These are phyloP conservation scores for Cephus nigrinus DNA, from an alignment of 2,888 invertebrate species.

Conservation along the genomic window DNA sequence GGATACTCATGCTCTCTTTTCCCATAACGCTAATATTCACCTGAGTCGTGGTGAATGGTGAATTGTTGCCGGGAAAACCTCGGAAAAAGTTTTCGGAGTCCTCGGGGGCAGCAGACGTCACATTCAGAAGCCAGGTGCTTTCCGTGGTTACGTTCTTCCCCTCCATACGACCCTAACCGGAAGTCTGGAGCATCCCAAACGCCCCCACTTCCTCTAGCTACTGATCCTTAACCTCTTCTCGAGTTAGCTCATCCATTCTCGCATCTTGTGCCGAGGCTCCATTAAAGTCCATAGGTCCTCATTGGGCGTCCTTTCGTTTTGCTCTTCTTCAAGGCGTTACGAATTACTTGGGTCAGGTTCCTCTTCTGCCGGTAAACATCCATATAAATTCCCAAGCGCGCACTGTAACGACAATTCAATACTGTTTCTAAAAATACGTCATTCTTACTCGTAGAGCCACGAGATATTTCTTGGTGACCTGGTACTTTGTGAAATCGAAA, in stretches of 20 bases:
- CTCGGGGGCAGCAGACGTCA: conserved; percentile 51
- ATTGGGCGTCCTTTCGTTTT: background rate
- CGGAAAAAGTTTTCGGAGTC: conserved; percentile 51
- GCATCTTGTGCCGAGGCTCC: conserved; percentile 36
- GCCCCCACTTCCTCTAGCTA: conserved; percentile 51
- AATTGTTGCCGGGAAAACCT: conserved; percentile 62
- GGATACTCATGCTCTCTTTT: background rate
- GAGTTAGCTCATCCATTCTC: conserved; percentile 38
- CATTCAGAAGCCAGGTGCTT: conserved; percentile 62
- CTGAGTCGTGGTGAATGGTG: conserved; percentile 64
- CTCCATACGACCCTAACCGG: conserved; percentile 65
- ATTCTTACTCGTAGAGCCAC: background rate
- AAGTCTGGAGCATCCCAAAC: conserved; percentile 62
- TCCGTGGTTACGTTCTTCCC: conserved; percentile 60
- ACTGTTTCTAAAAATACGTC: background rate
- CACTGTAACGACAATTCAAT: background rate
- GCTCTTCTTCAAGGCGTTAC: background rate
- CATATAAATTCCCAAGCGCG: background rate
- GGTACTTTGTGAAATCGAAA: background rate
- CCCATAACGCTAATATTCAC: conserved; percentile 35
- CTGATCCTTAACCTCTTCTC: background rate
- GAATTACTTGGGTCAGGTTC: background rate
- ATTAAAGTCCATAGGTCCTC: background rate
- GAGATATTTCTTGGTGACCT: background rate
- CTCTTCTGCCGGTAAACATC: background rate